Conservation (phyloP, 1,140 invertebrate genomes). For the Vanessa tameamea region DNA sequence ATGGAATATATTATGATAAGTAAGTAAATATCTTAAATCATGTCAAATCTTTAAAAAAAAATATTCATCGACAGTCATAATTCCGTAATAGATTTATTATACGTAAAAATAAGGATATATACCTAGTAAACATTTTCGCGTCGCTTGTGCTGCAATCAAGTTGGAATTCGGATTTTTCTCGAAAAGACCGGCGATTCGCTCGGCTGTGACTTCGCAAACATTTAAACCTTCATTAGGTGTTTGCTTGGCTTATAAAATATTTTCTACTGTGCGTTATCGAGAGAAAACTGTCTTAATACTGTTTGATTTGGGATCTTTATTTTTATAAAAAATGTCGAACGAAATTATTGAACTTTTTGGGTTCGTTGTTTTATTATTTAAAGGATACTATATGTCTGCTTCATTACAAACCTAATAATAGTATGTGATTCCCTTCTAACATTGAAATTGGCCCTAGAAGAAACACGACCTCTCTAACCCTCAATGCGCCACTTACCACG, state of each 20-base stretch:
- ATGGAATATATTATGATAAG: too few relatives aligned
- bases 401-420: too few relatives aligned
- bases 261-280: constrained; percentile 37
- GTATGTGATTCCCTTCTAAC: too few relatives aligned
- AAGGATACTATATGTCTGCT: too few relatives aligned
- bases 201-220: constrained; percentile 59
- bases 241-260: constrained; percentile 60
- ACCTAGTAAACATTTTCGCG: constrained; percentile 18
- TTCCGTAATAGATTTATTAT: not conserved
- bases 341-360: not conserved
- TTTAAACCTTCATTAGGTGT: constrained; percentile 60
- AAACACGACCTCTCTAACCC: too few relatives aligned
- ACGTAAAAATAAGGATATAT: not conserved
- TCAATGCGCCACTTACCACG: too few relatives aligned
- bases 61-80: not conserved
- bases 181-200: constrained; percentile 34
- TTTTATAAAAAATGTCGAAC: not conserved
- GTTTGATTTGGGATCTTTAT: constrained; percentile 30
- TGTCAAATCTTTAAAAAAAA: too few relatives aligned
- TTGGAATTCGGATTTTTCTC: constrained; percentile 37
- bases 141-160: constrained; percentile 41
- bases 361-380: not conserved
- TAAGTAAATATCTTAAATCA: too few relatives aligned
- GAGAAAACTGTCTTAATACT: constrained; percentile 34
- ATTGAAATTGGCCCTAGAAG: too few relatives aligned